Evolutionary conservation across 2,113 vertebrate genomes (phyloP).

Genomic region (Hydropotes inermis): DNA sequence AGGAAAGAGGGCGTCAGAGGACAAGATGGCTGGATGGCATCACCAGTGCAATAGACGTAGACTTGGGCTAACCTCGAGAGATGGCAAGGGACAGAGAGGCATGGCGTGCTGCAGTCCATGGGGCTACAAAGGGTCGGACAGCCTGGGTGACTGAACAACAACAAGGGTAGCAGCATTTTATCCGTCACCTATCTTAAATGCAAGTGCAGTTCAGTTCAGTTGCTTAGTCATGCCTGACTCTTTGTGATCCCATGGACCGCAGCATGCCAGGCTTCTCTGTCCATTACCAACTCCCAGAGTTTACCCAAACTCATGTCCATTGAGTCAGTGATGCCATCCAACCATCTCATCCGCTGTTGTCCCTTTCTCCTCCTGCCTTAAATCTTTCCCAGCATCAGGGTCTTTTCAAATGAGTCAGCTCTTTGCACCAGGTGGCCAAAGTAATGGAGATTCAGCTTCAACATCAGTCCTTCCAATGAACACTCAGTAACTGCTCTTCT

Average conservation of each 20-base stretch:
- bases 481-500: background rate
- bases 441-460: background rate
- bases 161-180: background rate
- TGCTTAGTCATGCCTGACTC: background rate
- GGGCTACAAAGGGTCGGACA: background rate
- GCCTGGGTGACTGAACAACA: background rate
- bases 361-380: background rate
- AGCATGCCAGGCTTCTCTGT: background rate
- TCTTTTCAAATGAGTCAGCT: background rate
- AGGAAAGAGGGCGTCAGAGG: background rate
- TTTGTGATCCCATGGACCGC: background rate
- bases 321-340: background rate
- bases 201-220: background rate
- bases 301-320: background rate
- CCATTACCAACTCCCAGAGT: background rate
- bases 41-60: background rate
- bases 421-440: background rate
- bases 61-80: accelerated
- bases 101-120: background rate
- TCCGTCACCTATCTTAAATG: background rate
- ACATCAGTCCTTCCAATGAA: background rate
- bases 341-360: background rate
- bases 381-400: background rate
- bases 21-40: background rate
- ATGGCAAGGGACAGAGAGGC: background rate